Percentiles rank a stretch among this genome's conserved stretches.
Evolutionary conservation across 2,888 invertebrate species (phyloP).

Genomic region (Cheilosia urbana): DNA sequence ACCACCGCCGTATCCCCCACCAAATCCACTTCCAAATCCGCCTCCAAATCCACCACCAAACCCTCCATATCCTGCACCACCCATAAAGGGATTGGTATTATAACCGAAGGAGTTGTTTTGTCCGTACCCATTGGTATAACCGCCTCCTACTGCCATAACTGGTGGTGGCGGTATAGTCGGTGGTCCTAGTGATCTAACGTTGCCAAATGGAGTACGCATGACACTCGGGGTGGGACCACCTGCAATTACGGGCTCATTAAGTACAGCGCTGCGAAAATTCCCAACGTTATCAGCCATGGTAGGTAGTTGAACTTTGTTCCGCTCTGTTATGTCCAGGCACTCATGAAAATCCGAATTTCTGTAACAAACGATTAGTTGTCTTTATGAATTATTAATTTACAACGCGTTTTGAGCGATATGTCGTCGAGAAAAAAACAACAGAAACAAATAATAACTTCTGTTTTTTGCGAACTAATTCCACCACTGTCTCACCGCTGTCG

Average conservation of each 20-base stretch:
- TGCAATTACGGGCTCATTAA: conserved; percentile 79
- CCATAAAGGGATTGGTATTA: conserved; percentile 41
- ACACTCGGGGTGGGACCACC: conserved; percentile 64
- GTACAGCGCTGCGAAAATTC: conserved; percentile 80
- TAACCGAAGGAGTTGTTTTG: conserved; percentile 42
- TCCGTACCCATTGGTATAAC: conserved; percentile 68
- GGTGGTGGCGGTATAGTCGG: conserved; percentile 78
- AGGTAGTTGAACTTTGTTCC: conserved; percentile 52
- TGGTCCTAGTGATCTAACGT: conserved; percentile 78
- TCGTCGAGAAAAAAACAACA: background rate
- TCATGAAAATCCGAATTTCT: conserved; percentile 12
- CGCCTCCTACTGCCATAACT: conserved; percentile 46
- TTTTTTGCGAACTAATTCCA: conserved; percentile 22
- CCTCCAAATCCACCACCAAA: conserved; percentile 77
- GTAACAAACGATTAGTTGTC: background rate
- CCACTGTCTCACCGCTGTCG: conserved; percentile 10
- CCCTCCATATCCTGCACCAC: conserved; percentile 38
- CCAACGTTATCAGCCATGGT: conserved; percentile 75
- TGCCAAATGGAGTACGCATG: conserved; percentile 80
- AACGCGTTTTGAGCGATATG: background rate
- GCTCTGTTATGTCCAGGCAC: conserved; percentile 8
- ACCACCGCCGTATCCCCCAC: conserved; percentile 77
- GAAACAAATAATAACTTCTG: background rate
- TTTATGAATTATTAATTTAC: background rate
- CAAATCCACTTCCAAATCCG: conserved; percentile 76